Evolutionary conservation across 2,888 invertebrate genomes (phyloP).

Genomic region (Platypus cylindrus): DNA sequence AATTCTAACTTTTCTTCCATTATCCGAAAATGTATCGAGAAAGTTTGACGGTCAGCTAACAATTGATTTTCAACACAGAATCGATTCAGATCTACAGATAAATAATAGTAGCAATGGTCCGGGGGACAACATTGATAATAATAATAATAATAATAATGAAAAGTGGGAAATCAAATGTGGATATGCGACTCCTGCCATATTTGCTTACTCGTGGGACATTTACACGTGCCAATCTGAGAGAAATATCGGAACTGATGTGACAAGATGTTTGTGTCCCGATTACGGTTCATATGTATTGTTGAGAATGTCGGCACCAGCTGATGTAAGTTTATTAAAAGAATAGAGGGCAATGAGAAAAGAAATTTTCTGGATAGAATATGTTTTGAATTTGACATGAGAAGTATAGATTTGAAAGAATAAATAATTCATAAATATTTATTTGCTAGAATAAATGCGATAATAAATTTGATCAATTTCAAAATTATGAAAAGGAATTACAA

Average conservation of each 20-base stretch:
- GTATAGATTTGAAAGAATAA: no score
- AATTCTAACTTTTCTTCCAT: constrained; percentile 34
- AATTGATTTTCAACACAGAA: constrained; percentile 39
- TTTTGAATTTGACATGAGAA: no score
- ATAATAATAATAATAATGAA: constrained; percentile 28
- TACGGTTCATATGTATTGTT: constrained; percentile 53
- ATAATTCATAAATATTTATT: no score
- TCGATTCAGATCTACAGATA: constrained; percentile 24
- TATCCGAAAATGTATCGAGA: constrained; percentile 12
- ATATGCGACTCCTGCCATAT: constrained; percentile 35
- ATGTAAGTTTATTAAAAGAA: no score
- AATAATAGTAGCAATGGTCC: constrained; percentile 30
- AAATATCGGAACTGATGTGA: constrained; percentile 36
- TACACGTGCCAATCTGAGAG: constrained; percentile 43
- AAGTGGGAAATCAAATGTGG: constrained; percentile 40
- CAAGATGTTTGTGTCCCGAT: constrained; percentile 47
- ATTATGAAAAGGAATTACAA: no score
- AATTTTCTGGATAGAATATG: no score
- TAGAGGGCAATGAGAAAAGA: no score
- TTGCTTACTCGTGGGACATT: constrained; percentile 48
- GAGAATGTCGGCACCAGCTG: constrained; percentile 37
- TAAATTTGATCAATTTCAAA: no score
- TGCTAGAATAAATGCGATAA: no score
- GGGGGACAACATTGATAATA: constrained; percentile 25
- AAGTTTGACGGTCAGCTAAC: constrained; percentile 28